Conservation (phyloP, 2,797 vertebrate genomes). For the Sarcophilus harrisii region DNA sequence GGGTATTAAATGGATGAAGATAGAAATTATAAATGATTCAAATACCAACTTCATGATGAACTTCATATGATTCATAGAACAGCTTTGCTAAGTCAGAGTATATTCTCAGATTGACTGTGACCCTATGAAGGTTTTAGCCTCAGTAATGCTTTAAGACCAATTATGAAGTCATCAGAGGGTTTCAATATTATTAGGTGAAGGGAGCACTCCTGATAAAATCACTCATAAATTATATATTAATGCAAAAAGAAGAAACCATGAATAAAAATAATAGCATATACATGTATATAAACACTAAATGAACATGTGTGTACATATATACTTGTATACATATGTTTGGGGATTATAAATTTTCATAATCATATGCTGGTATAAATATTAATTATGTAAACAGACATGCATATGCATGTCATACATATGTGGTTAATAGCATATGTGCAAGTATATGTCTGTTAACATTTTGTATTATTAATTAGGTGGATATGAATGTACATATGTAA, state of each 20-base stretch:
- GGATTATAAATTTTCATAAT: too few relatives aligned
- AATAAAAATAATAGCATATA: neutral
- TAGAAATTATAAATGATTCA: neutral
- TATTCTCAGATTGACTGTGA: neutral
- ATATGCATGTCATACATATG: too few relatives aligned
- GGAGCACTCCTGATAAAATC: neutral
- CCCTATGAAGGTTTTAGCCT: neutral
- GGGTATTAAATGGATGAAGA: neutral
- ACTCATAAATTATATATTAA: neutral
- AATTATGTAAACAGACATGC: too few relatives aligned
- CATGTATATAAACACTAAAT: neutral
- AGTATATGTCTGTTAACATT: too few relatives aligned
- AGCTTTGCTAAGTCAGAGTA: neutral
- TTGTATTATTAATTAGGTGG: too few relatives aligned
- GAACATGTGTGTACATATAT: neutral
- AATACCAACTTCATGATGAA: neutral
- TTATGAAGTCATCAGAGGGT: neutral
- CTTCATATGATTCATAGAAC: neutral
- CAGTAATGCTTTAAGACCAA: neutral
- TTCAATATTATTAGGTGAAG: neutral
- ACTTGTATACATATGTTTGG: too few relatives aligned
- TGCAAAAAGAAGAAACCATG: too few relatives aligned
- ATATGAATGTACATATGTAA: too few relatives aligned
- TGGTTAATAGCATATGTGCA: too few relatives aligned
- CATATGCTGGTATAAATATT: too few relatives aligned